Conservation (phyloP, 2,113 vertebrate species). For the Elephantulus edwardii region DNA sequence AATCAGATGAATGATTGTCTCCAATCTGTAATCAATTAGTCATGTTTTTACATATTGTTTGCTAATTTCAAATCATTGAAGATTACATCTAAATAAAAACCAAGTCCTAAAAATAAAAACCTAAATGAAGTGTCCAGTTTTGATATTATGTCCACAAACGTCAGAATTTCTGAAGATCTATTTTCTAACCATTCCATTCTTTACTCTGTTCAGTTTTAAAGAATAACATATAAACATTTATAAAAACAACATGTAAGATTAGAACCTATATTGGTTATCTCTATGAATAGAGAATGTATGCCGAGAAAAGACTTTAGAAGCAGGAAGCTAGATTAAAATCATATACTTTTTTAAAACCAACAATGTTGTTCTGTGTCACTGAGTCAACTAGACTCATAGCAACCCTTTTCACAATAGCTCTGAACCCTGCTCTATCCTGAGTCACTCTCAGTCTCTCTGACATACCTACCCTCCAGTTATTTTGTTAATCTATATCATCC, state of each 20-base stretch:
- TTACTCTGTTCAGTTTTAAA: background rate
- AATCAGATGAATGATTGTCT: background rate
- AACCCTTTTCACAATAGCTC: too few species aligned
- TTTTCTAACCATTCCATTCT: background rate
- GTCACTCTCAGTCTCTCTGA: too few species aligned
- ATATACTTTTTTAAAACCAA: background rate
- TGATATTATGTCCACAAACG: background rate
- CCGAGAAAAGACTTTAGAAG: background rate
- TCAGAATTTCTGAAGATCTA: background rate
- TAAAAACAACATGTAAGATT: background rate
- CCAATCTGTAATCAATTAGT: background rate
- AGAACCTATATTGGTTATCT: background rate
- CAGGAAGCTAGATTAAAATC: background rate
- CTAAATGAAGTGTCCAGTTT: background rate
- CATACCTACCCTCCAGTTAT: too few species aligned
- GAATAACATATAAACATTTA: background rate
- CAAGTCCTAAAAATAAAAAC: constrained; percentile 16
- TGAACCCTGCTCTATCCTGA: too few species aligned
- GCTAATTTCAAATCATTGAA: background rate
- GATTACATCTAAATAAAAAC: constrained; percentile 31
- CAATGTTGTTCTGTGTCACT: too few species aligned
- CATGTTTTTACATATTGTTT: background rate
- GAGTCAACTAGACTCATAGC: too few species aligned
- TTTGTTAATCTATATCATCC: too few species aligned
- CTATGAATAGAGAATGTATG: background rate